phyloP scores from a whole-genome alignment of 2,888 invertebrate genomes.

The Lasioglossum marginatum region DNA sequence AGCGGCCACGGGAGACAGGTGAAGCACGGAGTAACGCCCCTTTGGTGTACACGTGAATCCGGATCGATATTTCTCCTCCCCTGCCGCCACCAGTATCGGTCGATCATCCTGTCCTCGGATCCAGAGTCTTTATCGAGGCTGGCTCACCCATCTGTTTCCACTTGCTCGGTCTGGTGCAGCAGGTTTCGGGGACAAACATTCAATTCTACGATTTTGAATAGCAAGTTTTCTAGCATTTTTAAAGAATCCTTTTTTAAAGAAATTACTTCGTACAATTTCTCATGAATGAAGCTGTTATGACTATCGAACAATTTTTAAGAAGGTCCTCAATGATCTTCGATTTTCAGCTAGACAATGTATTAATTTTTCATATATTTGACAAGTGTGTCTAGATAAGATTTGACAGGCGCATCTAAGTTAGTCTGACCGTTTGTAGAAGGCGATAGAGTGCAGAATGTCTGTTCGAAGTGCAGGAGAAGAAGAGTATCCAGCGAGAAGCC shows the following conservation, averaged over 20 bases:
- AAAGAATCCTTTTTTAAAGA: too few species aligned
- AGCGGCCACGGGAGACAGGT: slow-evolving; percentile 78
- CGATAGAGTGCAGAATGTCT: background rate
- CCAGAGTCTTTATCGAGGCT: slow-evolving; percentile 50
- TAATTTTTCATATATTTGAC: background rate
- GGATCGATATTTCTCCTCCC: slow-evolving; percentile 70
- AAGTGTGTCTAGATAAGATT: background rate
- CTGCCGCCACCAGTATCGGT: slow-evolving; percentile 68
- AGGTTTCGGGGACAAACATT: background rate
- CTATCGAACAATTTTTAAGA: background rate
- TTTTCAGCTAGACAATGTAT: too few species aligned
- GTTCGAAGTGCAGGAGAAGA: background rate
- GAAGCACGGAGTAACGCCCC: slow-evolving; percentile 80
- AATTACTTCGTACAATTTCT: too few species aligned
- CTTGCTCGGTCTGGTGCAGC: background rate
- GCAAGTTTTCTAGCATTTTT: too few species aligned
- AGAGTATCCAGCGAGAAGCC: background rate
- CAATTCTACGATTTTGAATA: background rate
- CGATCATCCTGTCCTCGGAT: slow-evolving; percentile 69
- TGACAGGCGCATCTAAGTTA: background rate
- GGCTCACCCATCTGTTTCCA: background rate
- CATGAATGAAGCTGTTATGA: too few species aligned
- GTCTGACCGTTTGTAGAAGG: background rate
- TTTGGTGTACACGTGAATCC: slow-evolving; percentile 78
- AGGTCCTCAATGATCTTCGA: too few species aligned